Evolutionary conservation across 2,797 vertebrate genomes (phyloP), one percentile per base, ranked within the genome.

Genomic region (Microctenopoma lineatum): DNA sequence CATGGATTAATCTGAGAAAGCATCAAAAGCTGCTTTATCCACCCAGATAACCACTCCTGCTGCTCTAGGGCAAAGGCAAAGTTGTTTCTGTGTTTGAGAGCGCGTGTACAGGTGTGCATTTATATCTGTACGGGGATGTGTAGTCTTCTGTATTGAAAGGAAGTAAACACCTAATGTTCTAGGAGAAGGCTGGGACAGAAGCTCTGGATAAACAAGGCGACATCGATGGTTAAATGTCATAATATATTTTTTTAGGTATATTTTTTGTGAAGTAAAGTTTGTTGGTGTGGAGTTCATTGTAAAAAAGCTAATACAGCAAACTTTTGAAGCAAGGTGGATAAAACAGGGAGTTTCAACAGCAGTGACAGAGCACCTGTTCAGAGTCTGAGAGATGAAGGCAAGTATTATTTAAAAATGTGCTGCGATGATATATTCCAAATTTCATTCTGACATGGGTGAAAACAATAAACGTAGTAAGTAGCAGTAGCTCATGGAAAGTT

Each of bases 21-120:
- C 80, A 86, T 82, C 62, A 74, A 81, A 85, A 79, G 66, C 62
- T 68, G 48, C 32, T 59, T 85, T 87, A 83, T 85, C 79, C 75
- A 54, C 60, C 53, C 58, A 79, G 82, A 86, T 90, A 83, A 86
- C 59, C 63, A 52, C 63, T 79, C 73, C 78, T 74, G 55, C 67
- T 85, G 76, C 73, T 84, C 59, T 46, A 45, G 73, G 81, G 73
- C 60, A 80, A 69, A 70, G 26, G 51, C 21, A 21, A 21, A 21
- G 53, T 66, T 67, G 46, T 53, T 32, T 59, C 25, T 48, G 42
- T 29, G 52, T 53, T 36, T 2, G 2, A 16, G 14, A 45, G 55
- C 21, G 51, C 51, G 12, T 16, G n/a, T 57, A 54, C 58, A 77
- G 57, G 62, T 38, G 18, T 56, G 39, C 14, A 61, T 56, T 26